Evolutionary conservation across 2,888 invertebrate genomes (phyloP).

Genomic region (Galerucella calmariensis): DNA sequence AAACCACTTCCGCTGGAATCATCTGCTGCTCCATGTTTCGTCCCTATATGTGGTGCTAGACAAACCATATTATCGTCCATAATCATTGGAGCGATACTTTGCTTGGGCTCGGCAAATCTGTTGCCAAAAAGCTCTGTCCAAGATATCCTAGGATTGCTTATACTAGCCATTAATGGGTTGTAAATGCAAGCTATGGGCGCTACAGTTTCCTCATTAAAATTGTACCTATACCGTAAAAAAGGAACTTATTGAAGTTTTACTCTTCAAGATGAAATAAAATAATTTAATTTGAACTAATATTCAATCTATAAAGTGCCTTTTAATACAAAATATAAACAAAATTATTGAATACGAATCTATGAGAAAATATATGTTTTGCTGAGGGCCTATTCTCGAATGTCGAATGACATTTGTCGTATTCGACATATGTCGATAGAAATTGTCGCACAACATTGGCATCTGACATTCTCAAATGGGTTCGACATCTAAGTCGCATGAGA

Average conservation of each 20-base stretch:
- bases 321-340: too few relatives aligned
- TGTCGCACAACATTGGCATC: too few relatives aligned
- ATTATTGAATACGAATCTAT: too few relatives aligned
- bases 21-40: neutral
- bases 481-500: too few relatives aligned
- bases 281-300: too few relatives aligned
- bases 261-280: too few relatives aligned
- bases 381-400: too few relatives aligned
- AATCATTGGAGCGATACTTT: conserved; percentile 23
- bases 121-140: conserved; percentile 47
- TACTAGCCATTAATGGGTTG: conserved; percentile 7
- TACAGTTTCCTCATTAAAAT: conserved; percentile 7
- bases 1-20: conserved; percentile 3
- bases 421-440: too few relatives aligned
- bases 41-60: neutral
- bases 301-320: too few relatives aligned
- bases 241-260: neutral
- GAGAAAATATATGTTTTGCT: too few relatives aligned
- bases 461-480: too few relatives aligned
- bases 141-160: conserved; percentile 36
- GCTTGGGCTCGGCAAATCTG: conserved; percentile 12
- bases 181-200: conserved; percentile 26
- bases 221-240: conserved; percentile 24
- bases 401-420: too few relatives aligned
- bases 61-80: conserved; percentile 16